Base-by-base conservation (phyloP, 2,888 invertebrate species). In the Auanema freiburgensis region DNA sequence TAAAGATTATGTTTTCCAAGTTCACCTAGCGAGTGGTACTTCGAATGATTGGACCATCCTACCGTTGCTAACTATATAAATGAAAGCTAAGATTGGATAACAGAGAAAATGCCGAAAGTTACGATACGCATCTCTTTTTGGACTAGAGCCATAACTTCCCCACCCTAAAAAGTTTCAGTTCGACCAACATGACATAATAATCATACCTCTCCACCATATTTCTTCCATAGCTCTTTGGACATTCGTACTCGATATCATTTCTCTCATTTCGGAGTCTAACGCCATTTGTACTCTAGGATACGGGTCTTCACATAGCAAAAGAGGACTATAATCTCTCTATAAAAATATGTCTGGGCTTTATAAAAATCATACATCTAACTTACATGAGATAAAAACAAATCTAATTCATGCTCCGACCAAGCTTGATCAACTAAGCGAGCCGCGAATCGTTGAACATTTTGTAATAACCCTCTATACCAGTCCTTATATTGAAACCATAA, bases 201-300 rank as follows among this genome's bases (percentile, higher is more conserved):
- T 18, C 54, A 25, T 21, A 69, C 73, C 75, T 50, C 65, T 44
- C 59, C 64, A 49, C 59, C 71, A 75, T n/a, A 70, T 50, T 1
- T 62, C 61, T 21, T 62, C 59, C 40, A 71, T 63, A 11, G 72
- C 63, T 6, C 63, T 57, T 55, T 76, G 76, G 10, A 68, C 60
- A 55, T 72, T 72, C 10, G 72, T 56, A 21, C 69, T 65, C 41
- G 69, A 66, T 6, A 63, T 58, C 49, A 74, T 69, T 23, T 70
- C 65, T 58, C 69, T 69, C 72, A 79, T 73, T 25, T 66, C 50
- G 12, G 69, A 56, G 33, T 75, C 73, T 52, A 77, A 62, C 8
- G 77, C 79, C 65, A 77, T 57, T 40, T 75, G 69, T 8, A 77
- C 63, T 14, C 79, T 67, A 2, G 79, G 78, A 21, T 66, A 71